A percentile compares a stretch with the other conserved stretches of the same genome.
Conservation (phyloP, 2,888 invertebrate species). For the Hyalella azteca region DNA sequence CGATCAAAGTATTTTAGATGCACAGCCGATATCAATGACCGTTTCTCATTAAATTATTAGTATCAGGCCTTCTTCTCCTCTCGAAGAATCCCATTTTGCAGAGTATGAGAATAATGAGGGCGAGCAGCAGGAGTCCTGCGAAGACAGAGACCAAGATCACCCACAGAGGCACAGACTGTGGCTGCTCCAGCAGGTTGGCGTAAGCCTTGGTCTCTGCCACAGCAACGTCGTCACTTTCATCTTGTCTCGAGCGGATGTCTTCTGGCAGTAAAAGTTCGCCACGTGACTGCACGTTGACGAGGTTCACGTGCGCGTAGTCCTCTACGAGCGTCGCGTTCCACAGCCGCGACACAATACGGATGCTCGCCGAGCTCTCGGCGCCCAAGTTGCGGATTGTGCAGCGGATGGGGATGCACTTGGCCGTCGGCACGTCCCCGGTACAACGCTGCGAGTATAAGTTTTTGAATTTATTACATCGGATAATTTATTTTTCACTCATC, state of each 20-base stretch:
- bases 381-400: constrained; percentile 57
- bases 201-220: constrained; percentile 49
- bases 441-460: constrained; percentile 43
- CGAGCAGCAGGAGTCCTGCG: constrained; percentile 81
- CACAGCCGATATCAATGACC: constrained; percentile 19
- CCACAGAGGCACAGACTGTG: constrained; percentile 79
- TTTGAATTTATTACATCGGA: no score
- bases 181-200: constrained; percentile 59
- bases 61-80: constrained; percentile 47
- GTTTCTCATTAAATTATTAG: background rate
- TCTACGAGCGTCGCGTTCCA: constrained; percentile 59
- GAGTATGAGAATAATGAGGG: constrained; percentile 78
- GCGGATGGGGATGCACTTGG: constrained; percentile 56
- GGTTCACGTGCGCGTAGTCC: constrained; percentile 54
- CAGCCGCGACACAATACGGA: constrained; percentile 55
- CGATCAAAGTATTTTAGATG: no score
- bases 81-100: constrained; percentile 86
- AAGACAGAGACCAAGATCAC: constrained; percentile 81
- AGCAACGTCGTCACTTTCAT: constrained; percentile 39
- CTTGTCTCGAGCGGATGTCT: constrained; percentile 54
- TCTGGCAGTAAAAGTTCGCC: constrained; percentile 53
- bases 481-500: no score
- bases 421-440: constrained; percentile 50
- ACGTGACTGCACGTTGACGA: constrained; percentile 55
- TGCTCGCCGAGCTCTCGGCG: constrained; percentile 48